Percentiles rank a stretch among this genome's conserved stretches.
phyloP scores from a whole-genome alignment of 2,888 invertebrate species.

The Leuctra nigra region DNA sequence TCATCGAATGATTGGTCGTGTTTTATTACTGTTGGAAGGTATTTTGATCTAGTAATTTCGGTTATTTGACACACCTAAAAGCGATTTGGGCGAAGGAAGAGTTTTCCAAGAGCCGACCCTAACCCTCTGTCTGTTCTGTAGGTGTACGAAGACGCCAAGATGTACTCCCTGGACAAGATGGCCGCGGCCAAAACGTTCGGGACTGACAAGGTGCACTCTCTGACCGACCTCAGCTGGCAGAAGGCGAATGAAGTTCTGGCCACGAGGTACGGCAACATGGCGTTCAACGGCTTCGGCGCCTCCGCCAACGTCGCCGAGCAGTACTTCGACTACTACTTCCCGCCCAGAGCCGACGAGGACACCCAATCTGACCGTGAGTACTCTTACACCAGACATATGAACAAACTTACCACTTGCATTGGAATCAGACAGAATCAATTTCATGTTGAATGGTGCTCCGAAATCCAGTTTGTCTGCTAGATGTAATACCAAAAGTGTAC shows the following conservation, averaged over 20 bases:
- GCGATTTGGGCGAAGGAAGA: too few species aligned
- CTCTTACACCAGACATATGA: too few species aligned
- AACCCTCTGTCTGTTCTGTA: neutral
- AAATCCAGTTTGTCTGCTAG: too few species aligned
- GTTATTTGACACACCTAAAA: too few species aligned
- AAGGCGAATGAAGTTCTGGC: constrained; percentile 63
- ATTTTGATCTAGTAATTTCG: too few species aligned
- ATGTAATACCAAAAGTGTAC: too few species aligned
- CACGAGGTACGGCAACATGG: constrained; percentile 60
- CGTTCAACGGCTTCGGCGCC: constrained; percentile 58
- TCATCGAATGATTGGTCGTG: too few species aligned
- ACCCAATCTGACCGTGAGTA: neutral
- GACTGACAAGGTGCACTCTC: constrained; percentile 52
- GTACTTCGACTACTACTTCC: constrained; percentile 67
- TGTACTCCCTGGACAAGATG: constrained; percentile 41
- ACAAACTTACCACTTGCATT: too few species aligned
- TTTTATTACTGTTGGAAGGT: too few species aligned
- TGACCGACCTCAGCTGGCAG: constrained; percentile 63
- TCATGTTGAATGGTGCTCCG: too few species aligned
- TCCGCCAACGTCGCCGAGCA: constrained; percentile 64
- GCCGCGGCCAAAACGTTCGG: constrained; percentile 46
- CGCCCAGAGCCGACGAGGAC: constrained; percentile 48
- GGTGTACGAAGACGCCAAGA: constrained; percentile 41
- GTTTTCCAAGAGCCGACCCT: too few species aligned
- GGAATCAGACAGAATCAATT: too few species aligned